These are phyloP conservation scores for Lasioglossum leucozonium DNA, from an alignment of 2,888 invertebrate genomes.

Conservation along the genomic window DNA sequence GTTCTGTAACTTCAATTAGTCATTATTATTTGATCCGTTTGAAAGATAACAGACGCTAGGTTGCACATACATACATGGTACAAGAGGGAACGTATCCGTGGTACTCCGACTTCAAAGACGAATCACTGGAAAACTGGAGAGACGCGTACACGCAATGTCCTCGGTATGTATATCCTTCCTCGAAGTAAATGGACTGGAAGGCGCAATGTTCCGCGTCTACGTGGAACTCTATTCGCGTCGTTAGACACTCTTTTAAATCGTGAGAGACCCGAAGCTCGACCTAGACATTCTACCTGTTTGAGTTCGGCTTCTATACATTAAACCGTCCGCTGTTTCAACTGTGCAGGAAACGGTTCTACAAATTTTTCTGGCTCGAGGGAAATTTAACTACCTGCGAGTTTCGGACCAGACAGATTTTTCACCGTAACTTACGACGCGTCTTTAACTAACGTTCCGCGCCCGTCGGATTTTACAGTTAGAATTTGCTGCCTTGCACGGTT, in stretches of 20 bases:
- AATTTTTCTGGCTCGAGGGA: background rate
- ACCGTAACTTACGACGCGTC: background rate
- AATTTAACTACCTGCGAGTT: slow-evolving; percentile 3
- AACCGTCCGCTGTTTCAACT: slow-evolving; percentile 6
- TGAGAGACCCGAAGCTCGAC: slow-evolving; percentile 14
- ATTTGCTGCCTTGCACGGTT: background rate
- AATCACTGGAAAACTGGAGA: background rate
- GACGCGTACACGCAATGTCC: slow-evolving; percentile 18
- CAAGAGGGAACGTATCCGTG: background rate
- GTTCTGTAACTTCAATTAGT: background rate
- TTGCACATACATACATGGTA: too few species aligned
- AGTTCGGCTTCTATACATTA: slow-evolving; percentile 4
- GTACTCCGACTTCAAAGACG: background rate
- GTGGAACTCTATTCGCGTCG: slow-evolving; percentile 43
- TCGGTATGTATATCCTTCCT: slow-evolving; percentile 4
- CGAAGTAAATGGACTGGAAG: slow-evolving; percentile 53
- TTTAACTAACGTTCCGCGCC: background rate
- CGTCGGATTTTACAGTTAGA: background rate
- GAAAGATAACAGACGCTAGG: background rate
- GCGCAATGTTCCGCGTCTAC: slow-evolving; percentile 44
- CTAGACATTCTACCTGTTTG: slow-evolving; percentile 35
- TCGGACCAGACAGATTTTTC: background rate
- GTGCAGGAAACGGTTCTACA: background rate
- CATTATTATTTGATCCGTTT: background rate
- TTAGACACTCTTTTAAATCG: slow-evolving; percentile 48